Evolutionary conservation across 2,888 invertebrate species (phyloP).

Genomic region (Laspeyria flexula): DNA sequence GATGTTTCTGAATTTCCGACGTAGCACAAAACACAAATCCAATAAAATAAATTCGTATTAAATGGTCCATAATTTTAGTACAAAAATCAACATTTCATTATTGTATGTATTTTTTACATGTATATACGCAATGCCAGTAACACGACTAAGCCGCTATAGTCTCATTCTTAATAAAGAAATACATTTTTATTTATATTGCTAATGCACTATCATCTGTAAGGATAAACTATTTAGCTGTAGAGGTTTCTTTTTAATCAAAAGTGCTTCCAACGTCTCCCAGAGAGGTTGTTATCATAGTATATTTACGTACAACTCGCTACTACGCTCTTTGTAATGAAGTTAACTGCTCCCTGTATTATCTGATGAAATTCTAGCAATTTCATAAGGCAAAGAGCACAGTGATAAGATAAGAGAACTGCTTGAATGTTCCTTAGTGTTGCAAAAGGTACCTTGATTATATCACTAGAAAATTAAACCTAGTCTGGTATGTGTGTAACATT

Average conservation of each 20-base stretch:
- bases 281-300: neutral
- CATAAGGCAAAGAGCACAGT: constrained; percentile 8
- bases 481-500: neutral
- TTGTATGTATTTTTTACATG: no score
- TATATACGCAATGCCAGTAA: no score
- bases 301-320: constrained; percentile 1
- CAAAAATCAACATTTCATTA: no score
- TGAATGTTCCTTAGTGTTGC: neutral
- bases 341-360: constrained; percentile 5
- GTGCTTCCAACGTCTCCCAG: neutral
- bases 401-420: constrained; percentile 10
- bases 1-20: no score
- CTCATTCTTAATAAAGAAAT: no score
- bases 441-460: constrained; percentile 1
- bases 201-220: neutral
- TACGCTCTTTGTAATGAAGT: constrained; percentile 8
- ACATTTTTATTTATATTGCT: neutral
- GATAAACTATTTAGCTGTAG: neutral
- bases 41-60: no score
- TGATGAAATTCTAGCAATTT: constrained; percentile 13
- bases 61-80: no score
- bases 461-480: neutral
- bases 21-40: no score
- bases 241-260: neutral
- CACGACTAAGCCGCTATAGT: no score